Percentiles rank a stretch among this genome's conserved stretches.
phyloP scores from a whole-genome alignment of 2,113 vertebrate species.

The Protobothrops mucrosquamatus region DNA sequence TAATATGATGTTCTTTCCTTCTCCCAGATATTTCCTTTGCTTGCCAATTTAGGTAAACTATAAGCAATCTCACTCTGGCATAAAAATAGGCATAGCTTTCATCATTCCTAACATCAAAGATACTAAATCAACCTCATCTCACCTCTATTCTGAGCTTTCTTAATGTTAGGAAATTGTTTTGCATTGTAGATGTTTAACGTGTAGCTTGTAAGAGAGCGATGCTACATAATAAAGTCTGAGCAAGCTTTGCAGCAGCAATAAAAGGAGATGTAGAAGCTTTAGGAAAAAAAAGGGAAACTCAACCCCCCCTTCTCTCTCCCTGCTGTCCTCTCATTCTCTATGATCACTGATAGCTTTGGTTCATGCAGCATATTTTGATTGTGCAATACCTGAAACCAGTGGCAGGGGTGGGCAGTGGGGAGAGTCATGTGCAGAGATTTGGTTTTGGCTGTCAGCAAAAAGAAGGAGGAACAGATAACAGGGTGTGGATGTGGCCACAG shows the following conservation, averaged over 20 bases:
- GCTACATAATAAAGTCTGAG: background rate
- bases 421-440: conserved; percentile 59
- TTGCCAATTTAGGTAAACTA: conserved; percentile 45
- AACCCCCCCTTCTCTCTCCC: background rate
- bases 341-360: conserved; percentile 46
- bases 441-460: conserved; percentile 51
- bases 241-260: conserved; percentile 6
- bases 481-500: conserved; percentile 45
- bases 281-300: conserved; percentile 56
- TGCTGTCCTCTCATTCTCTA: conserved; percentile 27
- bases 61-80: conserved; percentile 20
- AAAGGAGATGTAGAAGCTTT: conserved; percentile 17
- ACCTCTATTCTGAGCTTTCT: background rate
- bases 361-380: conserved; percentile 54
- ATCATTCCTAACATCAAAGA: conserved; percentile 13
- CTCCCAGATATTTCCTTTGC: conserved; percentile 45
- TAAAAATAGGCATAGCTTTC: conserved; percentile 12
- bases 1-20: conserved; percentile 36
- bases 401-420: conserved; percentile 48
- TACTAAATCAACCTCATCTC: conserved; percentile 32
- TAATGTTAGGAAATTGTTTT: conserved; percentile 27
- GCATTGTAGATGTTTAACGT: accelerated
- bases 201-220: background rate
- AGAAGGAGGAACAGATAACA: conserved; percentile 51
- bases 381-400: conserved; percentile 64